Base-by-base conservation (phyloP, 2,113 vertebrate species). In the Caretta caretta region DNA sequence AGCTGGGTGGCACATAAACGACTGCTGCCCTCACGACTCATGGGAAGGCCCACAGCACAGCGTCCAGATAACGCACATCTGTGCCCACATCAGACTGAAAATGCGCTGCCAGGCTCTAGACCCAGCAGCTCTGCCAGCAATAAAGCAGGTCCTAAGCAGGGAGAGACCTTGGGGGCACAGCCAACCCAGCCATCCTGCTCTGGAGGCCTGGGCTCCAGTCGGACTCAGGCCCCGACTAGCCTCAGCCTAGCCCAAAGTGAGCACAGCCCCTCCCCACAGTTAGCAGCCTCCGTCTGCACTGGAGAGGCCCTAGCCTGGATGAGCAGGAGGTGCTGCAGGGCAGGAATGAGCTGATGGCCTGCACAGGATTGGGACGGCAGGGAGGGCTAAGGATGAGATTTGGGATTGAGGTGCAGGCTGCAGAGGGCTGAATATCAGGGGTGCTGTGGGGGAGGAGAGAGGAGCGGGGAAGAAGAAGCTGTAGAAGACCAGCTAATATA, bases 141-240 rank as follows among this genome's bases (percentile, higher is more conserved):
- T 17, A 69, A 25, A 57, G 29, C 62, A 16, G 31, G 3, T 31
- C 65, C 31, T 13, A 75, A 75, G 65, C 16, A 1, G 29, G 62
- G 62, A 12, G 35, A 22, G 38, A 27, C 1, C 0, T 7, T 7
- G 27, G 0, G 4, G 48, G 27, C 0, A 4, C 16, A 20, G 53
- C 14, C 62, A 35, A 27, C 13, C 59, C 59, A 62, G 59, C 29
- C 59, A 62, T 12, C 59, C 27, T 31, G 27, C 29, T 31, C 29
- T 62, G 56, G 25, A 12, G 56, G 56, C 56, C 56, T 25, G 31
- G 62, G 62, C 62, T 17, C 59, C 13, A 3, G 35, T n/a, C 16
- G 1, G 35, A n/a, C 35, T 69, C 65, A 69, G 31, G 35, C 65
- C 19, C n/a, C 17, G 9, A n/a, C 16, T 10, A 35, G 35, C 19